Conservation (phyloP, 2,797 vertebrate genomes). For the Acropternis orthonyx region DNA sequence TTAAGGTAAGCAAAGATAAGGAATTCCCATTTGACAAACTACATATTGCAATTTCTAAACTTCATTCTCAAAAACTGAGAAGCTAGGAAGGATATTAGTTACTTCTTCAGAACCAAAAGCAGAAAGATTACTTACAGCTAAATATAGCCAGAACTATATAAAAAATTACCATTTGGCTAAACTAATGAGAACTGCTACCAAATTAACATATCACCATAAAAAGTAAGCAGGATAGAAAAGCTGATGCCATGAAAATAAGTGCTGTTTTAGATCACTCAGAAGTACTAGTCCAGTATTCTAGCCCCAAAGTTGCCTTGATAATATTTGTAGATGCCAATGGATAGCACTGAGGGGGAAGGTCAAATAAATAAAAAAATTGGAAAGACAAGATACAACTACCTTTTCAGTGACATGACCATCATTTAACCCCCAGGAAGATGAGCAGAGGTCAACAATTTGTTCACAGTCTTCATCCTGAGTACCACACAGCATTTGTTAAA, state of each 20-base stretch:
- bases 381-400: background rate
- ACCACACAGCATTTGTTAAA: background rate
- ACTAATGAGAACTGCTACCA: background rate
- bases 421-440: background rate
- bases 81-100: background rate
- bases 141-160: background rate
- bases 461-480: background rate
- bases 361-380: background rate
- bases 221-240: background rate
- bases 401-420: background rate
- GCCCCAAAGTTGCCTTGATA: background rate
- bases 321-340: background rate
- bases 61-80: background rate
- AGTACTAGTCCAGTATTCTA: background rate
- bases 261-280: background rate
- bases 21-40: background rate
- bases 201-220: background rate
- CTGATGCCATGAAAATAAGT: background rate
- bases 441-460: background rate
- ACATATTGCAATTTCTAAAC: background rate
- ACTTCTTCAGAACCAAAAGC: background rate
- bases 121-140: background rate
- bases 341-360: background rate
- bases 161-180: background rate
- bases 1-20: background rate